Conservation (phyloP, 1,140 invertebrate species). For the Reticulitermes speratus region DNA sequence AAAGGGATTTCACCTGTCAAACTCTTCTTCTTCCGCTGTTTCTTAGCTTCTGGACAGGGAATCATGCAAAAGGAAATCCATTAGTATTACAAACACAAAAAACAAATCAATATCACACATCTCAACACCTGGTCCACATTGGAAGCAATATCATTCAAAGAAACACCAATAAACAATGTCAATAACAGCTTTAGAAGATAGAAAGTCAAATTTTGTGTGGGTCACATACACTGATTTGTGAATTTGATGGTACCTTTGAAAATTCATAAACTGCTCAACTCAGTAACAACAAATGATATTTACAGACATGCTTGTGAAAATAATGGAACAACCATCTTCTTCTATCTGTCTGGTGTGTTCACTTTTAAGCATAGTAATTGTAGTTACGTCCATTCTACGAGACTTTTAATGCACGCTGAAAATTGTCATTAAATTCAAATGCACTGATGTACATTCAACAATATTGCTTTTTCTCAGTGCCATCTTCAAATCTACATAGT, state of each 20-base stretch:
- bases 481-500: too few species aligned
- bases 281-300: background rate
- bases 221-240: background rate
- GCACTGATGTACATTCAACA: too few species aligned
- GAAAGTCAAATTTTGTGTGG: background rate
- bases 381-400: too few species aligned
- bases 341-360: too few species aligned
- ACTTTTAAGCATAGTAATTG: too few species aligned
- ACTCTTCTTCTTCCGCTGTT: slow-evolving; percentile 86
- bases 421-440: too few species aligned
- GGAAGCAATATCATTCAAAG: slow-evolving; percentile 11
- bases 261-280: background rate
- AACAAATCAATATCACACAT: slow-evolving; percentile 33
- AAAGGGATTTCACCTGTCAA: slow-evolving; percentile 68
- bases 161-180: slow-evolving; percentile 15
- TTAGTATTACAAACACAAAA: slow-evolving; percentile 40
- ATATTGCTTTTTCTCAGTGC: too few species aligned
- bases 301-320: slow-evolving; percentile 15
- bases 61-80: slow-evolving; percentile 46
- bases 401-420: too few species aligned
- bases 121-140: slow-evolving; percentile 30
- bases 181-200: background rate
- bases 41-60: slow-evolving; percentile 78
- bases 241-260: background rate
- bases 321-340: background rate